phyloP scores from a whole-genome alignment of 2,888 invertebrate species.

The Chrysolina americana region DNA sequence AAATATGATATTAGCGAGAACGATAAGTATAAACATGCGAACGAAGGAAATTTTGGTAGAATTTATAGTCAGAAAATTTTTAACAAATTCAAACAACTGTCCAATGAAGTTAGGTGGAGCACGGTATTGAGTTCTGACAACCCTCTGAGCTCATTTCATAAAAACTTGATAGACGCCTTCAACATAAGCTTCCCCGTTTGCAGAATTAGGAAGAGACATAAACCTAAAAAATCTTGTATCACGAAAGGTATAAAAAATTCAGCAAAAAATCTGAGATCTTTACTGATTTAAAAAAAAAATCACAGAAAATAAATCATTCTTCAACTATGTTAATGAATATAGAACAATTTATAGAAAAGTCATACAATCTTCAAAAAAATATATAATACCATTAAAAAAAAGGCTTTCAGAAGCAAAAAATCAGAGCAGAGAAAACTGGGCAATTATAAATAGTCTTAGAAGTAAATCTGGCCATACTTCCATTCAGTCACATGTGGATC shows the following conservation, averaged over 20 bases:
- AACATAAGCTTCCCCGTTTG: slow-evolving; percentile 1
- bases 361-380: slow-evolving; percentile 18
- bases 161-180: neutral
- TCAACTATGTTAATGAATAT: slow-evolving; percentile 9
- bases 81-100: slow-evolving; percentile 1
- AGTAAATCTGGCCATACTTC: no score
- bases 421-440: slow-evolving; percentile 8
- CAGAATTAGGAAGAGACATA: slow-evolving; percentile 16
- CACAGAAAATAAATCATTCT: slow-evolving; percentile 16
- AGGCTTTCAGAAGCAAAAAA: slow-evolving; percentile 7
- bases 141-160: slow-evolving; percentile 14
- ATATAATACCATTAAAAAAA: slow-evolving; percentile 9
- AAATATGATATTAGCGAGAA: neutral
- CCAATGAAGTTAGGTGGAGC: neutral
- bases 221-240: slow-evolving; percentile 24
- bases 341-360: slow-evolving; percentile 13
- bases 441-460: neutral
- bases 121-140: slow-evolving; percentile 5
- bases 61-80: slow-evolving; percentile 1
- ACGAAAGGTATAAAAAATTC: slow-evolving; percentile 29
- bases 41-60: no score
- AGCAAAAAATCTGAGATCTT: slow-evolving; percentile 17
- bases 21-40: slow-evolving; percentile 10
- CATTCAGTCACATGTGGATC: slow-evolving; percentile 13
- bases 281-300: neutral